Base-by-base conservation (phyloP, 2,888 invertebrate species). In the Eupithecia vulgata region DNA sequence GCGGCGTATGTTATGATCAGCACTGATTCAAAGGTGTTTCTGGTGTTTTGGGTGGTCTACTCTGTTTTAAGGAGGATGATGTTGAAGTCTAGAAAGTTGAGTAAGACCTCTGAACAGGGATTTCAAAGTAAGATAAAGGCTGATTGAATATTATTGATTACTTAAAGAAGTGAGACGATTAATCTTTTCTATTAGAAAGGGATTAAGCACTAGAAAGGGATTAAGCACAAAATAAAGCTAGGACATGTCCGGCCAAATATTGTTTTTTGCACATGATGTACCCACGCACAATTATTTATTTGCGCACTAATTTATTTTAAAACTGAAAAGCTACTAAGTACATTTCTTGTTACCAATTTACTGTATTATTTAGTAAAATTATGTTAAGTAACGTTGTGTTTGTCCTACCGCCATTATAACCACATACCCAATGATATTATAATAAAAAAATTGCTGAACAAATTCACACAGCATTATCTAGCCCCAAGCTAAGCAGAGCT, bases 41-140 rank as follows among this genome's bases (percentile, higher is more conserved):
- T 94, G 15, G 81, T 92, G 15, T 93, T 93, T 76, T 94, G 94
- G 94, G 81, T 94, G 4, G 81, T 82, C 42, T 94, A 91, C 74
- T 93, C 94, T 0, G 85, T 93, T 1, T 79, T 93, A 0, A 86
- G 94, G 73, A 83, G 92, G 64, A 81, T 91, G 82, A 87, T 91
- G 83, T 76, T 82, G 42, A 88, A 87, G 76, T 80, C 88, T 1
- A 88, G 84, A 30, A 75, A 68, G 68, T 17, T 37, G 12, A 40
- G 30, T 37, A 25, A 25, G 25, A 57, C 21, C 57, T 57, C 13
- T 12, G 57, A 21, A 52, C 52, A 57, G 12, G 57, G 25, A 21
- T 21, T 10, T 25, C 8, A 25, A 12, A 57, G 21, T 57, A 75
- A 75, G 62, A n/a, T 21, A 21, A 75, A 75, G 64, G 72, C 69